Conservation (phyloP, 2,113 vertebrate genomes). For the Hippocampus guttulatus region DNA sequence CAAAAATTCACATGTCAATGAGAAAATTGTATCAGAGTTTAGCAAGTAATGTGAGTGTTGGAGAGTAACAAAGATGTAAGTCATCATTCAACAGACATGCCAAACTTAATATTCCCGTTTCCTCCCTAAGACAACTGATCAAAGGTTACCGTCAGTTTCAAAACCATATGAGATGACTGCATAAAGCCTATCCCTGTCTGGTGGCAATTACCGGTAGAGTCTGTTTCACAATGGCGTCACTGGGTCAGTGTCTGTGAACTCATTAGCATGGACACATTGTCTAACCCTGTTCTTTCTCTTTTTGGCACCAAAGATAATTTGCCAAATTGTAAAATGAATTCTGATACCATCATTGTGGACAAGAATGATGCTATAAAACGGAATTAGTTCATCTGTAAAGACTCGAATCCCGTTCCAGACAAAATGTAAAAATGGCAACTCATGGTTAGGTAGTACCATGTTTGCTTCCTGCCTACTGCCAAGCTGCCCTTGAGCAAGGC, state of each 20-base stretch:
- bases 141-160: constrained; percentile 21
- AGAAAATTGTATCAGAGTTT: not conserved
- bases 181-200: constrained; percentile 19
- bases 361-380: not conserved
- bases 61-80: not conserved
- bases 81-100: not conserved
- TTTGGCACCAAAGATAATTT: not conserved
- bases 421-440: not conserved
- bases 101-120: not conserved
- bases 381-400: not conserved
- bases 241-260: constrained; percentile 3
- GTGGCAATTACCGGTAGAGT: constrained; percentile 16
- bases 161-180: constrained; percentile 31
- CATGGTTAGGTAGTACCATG: not conserved
- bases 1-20: not conserved
- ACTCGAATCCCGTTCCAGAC: not conserved
- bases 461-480: not conserved
- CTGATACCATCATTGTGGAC: not conserved
- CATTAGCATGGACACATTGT: not conserved
- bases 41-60: too few species aligned
- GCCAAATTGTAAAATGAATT: not conserved
- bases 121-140: constrained; percentile 6
- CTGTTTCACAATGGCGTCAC: constrained; percentile 2
- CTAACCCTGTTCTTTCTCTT: not conserved
- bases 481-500: not conserved